phyloP scores from a whole-genome alignment of 2,888 invertebrate genomes.

The Ochropleura plecta region DNA sequence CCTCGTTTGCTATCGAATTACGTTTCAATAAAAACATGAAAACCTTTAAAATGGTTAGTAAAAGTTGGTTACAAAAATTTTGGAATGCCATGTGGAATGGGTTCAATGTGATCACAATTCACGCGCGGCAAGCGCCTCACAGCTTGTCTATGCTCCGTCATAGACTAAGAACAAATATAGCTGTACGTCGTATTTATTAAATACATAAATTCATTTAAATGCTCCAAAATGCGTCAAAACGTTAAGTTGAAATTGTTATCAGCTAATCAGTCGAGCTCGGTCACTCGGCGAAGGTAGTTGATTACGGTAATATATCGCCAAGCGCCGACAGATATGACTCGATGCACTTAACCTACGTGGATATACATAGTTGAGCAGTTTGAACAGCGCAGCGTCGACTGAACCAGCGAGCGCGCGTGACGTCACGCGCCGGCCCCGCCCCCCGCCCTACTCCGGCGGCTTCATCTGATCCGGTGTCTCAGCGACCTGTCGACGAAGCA shows the following conservation, averaged over 20 bases:
- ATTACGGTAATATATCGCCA: conserved; percentile 40
- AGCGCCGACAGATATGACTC: conserved; percentile 70
- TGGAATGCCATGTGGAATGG: conserved; percentile 78
- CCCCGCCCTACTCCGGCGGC: neutral
- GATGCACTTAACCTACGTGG: conserved; percentile 62
- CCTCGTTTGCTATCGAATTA: conserved; percentile 31
- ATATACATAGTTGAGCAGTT: conserved; percentile 70
- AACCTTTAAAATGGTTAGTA: conserved; percentile 68
- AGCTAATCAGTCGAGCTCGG: conserved; percentile 73
- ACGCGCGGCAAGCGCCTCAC: conserved; percentile 18
- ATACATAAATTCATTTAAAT: conserved; percentile 62
- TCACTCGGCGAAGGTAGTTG: conserved; percentile 32
- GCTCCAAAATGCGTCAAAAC: conserved; percentile 65
- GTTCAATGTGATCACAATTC: conserved; percentile 58
- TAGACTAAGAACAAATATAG: conserved; percentile 60
- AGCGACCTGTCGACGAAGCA: conserved; percentile 35
- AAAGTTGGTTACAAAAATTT: conserved; percentile 68
- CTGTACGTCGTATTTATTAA: conserved; percentile 46
- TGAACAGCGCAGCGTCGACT: conserved; percentile 33
- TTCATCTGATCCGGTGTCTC: conserved; percentile 31
- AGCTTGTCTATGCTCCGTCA: conserved; percentile 59
- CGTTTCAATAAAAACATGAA: conserved; percentile 49
- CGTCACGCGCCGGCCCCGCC: neutral
- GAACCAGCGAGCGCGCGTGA: neutral
- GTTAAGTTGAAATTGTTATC: conserved; percentile 59